phyloP scores from a whole-genome alignment of 2,113 vertebrate genomes.

The Donacobius atricapilla region DNA sequence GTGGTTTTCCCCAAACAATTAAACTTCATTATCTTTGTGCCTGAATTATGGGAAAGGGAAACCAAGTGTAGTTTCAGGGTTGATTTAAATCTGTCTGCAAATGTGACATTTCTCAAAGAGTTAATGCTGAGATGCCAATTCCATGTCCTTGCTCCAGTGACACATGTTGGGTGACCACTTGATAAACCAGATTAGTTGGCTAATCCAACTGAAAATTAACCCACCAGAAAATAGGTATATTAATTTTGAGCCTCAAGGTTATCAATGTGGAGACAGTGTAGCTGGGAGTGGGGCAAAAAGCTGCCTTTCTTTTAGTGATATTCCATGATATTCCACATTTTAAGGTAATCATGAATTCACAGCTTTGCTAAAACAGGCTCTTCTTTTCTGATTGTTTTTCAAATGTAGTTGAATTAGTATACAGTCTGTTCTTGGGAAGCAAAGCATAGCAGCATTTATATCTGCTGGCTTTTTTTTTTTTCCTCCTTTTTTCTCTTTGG shows the following conservation, averaged over 20 bases:
- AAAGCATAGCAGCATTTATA: neutral
- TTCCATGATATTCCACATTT: neutral
- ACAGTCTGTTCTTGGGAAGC: neutral
- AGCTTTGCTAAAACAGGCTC: neutral
- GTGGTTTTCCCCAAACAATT: neutral
- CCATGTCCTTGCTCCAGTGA: neutral
- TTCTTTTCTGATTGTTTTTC: neutral
- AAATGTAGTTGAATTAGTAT: neutral
- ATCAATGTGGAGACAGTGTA: neutral
- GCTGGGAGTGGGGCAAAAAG: neutral
- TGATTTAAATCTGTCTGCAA: neutral
- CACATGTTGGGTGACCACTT: neutral
- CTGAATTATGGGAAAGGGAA: neutral
- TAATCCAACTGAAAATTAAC: neutral
- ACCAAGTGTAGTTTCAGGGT: neutral
- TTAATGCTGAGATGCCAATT: neutral
- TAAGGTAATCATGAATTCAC: neutral
- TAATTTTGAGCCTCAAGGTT: neutral
- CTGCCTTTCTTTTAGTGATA: neutral
- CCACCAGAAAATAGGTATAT: neutral
- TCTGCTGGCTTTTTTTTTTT: neutral
- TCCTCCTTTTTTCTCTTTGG: rapidly evolving
- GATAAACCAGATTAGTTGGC: neutral
- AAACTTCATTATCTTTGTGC: neutral
- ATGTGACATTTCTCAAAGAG: neutral